Conservation (phyloP, 37 sponge, comb jelly and placozoan genomes). For the Halichondria panicea region DNA sequence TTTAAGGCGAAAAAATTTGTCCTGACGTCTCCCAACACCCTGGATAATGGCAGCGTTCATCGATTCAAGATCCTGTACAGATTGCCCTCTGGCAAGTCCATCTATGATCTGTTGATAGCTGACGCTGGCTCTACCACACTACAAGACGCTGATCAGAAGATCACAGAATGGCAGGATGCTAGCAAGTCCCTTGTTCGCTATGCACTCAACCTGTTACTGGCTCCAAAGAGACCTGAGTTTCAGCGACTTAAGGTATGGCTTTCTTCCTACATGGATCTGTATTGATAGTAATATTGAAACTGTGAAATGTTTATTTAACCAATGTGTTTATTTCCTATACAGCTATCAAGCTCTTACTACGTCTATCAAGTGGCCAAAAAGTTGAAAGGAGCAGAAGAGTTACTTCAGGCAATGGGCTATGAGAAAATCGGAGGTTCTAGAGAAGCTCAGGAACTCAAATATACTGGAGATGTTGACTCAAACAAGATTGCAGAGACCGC, state of each 20-base stretch:
- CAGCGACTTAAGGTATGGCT: constrained; percentile 40
- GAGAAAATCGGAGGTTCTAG: background rate
- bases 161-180: constrained; percentile 32
- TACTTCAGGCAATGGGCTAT: constrained; percentile 43
- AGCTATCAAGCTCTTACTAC: constrained; percentile 42
- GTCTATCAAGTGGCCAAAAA: constrained; percentile 40
- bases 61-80: constrained; percentile 6
- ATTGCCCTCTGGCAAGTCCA: background rate
- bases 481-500: constrained; percentile 4
- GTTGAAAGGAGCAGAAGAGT: constrained; percentile 31
- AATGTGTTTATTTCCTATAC: background rate
- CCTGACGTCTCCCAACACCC: background rate
- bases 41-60: background rate
- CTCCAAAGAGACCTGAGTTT: constrained; percentile 59
- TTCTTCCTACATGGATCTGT: background rate
- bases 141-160: background rate
- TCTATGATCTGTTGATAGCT: constrained; percentile 16
- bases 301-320: background rate
- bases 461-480: constrained; percentile 9
- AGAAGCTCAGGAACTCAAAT: constrained; percentile 19
- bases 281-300: background rate
- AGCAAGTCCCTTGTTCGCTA: constrained; percentile 39
- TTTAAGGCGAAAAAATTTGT: constrained; percentile 15
- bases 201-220: constrained; percentile 40
- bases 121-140: constrained; percentile 7